Evolutionary conservation across 2,113 vertebrate species (phyloP), one percentile per base, ranked within the genome.

Genomic region (Leptosomus discolor): DNA sequence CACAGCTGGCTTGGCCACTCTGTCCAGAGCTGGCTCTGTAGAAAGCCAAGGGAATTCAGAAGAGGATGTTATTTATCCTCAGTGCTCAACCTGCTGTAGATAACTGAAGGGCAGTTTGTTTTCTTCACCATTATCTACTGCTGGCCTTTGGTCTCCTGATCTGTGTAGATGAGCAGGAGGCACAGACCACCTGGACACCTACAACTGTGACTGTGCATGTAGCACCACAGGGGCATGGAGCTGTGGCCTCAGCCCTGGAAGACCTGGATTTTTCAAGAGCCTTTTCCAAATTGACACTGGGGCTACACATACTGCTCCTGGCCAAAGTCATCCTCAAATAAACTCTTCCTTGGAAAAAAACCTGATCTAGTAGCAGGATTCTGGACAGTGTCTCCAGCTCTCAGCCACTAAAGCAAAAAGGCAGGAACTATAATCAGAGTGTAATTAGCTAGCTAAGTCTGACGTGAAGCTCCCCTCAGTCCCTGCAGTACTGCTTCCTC

Each of bases 191-290:
- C 61, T 50, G 34, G 53, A 60, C 77, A 60, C 80, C 77, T 78
- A 21, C 26, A 29, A 16, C 56, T 89, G 64, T 84, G 87, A 56
- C 84, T 89, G 60, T 78, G 81, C 58, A 3, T 36, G 60, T 57
- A 94, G 92, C 91, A 93, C 84, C 91, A 73, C 84, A 88, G 74
- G 70, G 79, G 89, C 61, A 82, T 43, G 45, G 86, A 91, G 78
- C 79, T 64, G 50, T 51, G 84, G 81, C 96, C 77, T 91, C 89
- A 90, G 84, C 78, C 74, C 74, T 95, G 97, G 96, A 97, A 97
- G 95, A 95, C 92, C 89, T 97, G 74, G 89, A 95, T 97, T 96
- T 95, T 32, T 90, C 53, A 92, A 92, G 77, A 95, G 77, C 76
- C 70, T 85, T 88, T 92, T 88, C 82, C 75, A 85, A 82, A 79